These are phyloP conservation scores for Psittacula cyanocephala DNA, from an alignment of 2,113 vertebrate species.

Conservation along the genomic window DNA sequence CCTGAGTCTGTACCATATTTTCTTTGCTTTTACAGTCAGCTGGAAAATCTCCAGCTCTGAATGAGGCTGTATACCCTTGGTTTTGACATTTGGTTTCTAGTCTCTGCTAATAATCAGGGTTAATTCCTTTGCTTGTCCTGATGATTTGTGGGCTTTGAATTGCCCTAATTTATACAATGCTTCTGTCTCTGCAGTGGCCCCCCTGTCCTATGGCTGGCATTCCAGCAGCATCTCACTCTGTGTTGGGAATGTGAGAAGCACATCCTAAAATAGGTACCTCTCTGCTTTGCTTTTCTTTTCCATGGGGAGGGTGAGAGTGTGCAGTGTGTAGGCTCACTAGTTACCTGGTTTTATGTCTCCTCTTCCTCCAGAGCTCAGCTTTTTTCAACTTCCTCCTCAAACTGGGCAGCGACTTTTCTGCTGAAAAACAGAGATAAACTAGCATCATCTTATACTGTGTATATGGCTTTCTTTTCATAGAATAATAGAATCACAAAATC, in stretches of 20 bases:
- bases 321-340: fast-evolving
- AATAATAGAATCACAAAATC: neutral
- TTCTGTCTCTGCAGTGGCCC: neutral
- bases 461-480: neutral
- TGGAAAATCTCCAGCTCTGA: neutral
- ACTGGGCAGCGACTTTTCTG: neutral
- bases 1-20: slow-evolving; percentile 29
- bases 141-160: slow-evolving; percentile 18
- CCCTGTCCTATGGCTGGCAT: neutral
- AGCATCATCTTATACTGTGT: neutral
- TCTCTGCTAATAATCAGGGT: slow-evolving; percentile 35
- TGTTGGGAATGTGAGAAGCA: neutral
- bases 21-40: slow-evolving; percentile 25
- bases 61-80: neutral
- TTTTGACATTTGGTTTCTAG: slow-evolving; percentile 53
- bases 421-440: neutral
- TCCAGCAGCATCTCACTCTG: neutral
- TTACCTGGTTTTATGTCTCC: neutral
- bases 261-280: neutral
- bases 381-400: neutral
- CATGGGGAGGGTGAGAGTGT: fast-evolving
- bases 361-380: neutral
- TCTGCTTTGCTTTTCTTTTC: neutral
- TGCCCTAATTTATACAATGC: slow-evolving; percentile 13
- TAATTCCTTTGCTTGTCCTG: slow-evolving; percentile 10